Percentiles rank a stretch among this genome's conserved stretches.
Conservation (phyloP, 2,888 invertebrate species). For the Eucera pruinosa region DNA sequence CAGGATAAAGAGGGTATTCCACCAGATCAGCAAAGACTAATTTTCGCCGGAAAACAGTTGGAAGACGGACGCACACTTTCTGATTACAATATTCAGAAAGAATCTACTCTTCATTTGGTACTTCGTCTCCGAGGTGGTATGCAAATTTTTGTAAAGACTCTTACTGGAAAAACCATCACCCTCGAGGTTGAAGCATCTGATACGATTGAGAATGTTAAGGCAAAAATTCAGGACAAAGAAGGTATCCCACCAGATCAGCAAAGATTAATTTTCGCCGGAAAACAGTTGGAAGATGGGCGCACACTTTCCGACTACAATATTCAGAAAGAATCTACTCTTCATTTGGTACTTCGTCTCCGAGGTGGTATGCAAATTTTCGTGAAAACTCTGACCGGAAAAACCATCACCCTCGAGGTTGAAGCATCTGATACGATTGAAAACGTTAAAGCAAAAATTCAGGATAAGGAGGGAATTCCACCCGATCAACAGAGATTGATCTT, state of each 20-base stretch:
- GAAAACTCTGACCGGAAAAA: no score
- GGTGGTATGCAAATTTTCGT: slow-evolving; percentile 77
- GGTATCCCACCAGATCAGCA: slow-evolving; percentile 75
- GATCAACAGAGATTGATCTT: slow-evolving; percentile 52
- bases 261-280: slow-evolving; percentile 73
- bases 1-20: slow-evolving; percentile 74
- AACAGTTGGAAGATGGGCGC: slow-evolving; percentile 72
- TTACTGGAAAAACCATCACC: slow-evolving; percentile 60
- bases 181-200: slow-evolving; percentile 55
- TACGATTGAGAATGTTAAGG: slow-evolving; percentile 64
- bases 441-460: slow-evolving; percentile 37
- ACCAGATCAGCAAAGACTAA: slow-evolving; percentile 67
- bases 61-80: slow-evolving; percentile 66
- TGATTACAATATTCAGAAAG: slow-evolving; percentile 69
- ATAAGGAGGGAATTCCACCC: slow-evolving; percentile 39
- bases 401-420: no score
- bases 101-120: slow-evolving; percentile 60
- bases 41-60: slow-evolving; percentile 68
- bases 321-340: slow-evolving; percentile 73
- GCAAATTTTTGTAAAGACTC: slow-evolving; percentile 68
- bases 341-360: slow-evolving; percentile 68
- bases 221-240: slow-evolving; percentile 68
- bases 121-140: slow-evolving; percentile 60
- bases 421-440: not conserved
- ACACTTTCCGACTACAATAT: slow-evolving; percentile 74